Base-by-base conservation (phyloP, 2,113 vertebrate genomes). In the Probosciger aterrimus region DNA sequence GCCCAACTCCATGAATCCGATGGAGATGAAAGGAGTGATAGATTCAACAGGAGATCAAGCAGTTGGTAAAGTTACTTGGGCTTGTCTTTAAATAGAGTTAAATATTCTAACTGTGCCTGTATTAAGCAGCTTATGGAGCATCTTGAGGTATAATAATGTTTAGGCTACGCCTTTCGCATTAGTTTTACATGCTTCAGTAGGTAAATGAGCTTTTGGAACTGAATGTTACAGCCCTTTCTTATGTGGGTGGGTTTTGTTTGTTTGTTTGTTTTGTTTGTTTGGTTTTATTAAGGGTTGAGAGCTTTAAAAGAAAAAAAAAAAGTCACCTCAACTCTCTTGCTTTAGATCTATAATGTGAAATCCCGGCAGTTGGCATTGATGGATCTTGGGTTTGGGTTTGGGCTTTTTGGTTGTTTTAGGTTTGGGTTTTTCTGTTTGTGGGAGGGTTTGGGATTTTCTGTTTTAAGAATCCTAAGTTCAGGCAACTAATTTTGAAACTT, bases 61-160 rank as follows among this genome's bases (percentile, higher is more conserved):
- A 98, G 97, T 12, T 98, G 98, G 98, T 99, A 92, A 97, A 96
- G 88, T 95, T 90, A 82, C 37, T 70, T 52, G 24, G 27, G 39
- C 35, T 75, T 70, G 30, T 18, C 46, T 95, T 79, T 52, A 43
- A 37, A 37, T 0, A n/a, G 6, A n/a, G 25, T 49, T 33, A 25
- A 71, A 33, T 71, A 7, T 7, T 81, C 30, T 6, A 55, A 23
- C 22, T 43, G 30, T 90, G 46, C 15, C 33, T 82, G 25, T 33
- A 46, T 39, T 41, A 33, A 78, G 47, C 22, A 91, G 33, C 6
- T 85, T 27, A n/a, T 10, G 30, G 31, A 79, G 31, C 13, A 23
- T 80, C 31, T 63, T 43, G 28, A 28, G 11, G 11, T 43, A 6
- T 20, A 53, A 47, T 10, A 37, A 46, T 5, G 14, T 41, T 76